Base-by-base conservation (phyloP, 2,113 vertebrate species). In the Sinocyclocheilus anophthalmus region DNA sequence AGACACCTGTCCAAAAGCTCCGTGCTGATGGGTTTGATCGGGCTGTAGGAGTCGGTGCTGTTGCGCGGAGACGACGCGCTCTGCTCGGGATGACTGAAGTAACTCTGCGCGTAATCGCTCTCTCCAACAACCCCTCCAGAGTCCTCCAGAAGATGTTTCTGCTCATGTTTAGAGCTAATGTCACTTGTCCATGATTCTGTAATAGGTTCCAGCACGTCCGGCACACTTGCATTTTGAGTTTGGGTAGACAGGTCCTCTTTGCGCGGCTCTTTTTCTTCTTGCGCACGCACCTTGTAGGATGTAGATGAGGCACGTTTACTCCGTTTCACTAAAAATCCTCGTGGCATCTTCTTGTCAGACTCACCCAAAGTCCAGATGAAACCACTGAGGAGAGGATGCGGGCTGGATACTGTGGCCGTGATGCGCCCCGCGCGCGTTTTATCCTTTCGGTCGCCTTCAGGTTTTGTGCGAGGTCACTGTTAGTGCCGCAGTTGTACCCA, bases 251-350 rank as follows among this genome's bases (percentile, higher is more conserved):
- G 76, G 65, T 86, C 63, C 85, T 80, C 81, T 76, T 84, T 24
- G 0, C 14, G 39, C 85, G 57, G 82, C 7, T 87, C 90, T 37
- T 69, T 85, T 78, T 86, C 85, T 69, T 93, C 93, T 72, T 72
- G 69, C 8, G 88, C 89, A 61, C 96, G 93, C 63, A 91, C 79
- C 84, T 97, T 92, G 91, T 97, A 97, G 0, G 95, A 96, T 39
- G 94, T 92, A 6, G 91, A 87, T 39, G 95, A 94, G 0, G 93
- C 88, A 84, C 96, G 95, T 92, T 93, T 94, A 93, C 91, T 96
- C 84, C 97, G 94, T 92, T 99, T 99, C 87, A 99, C 97, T 88
- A 99, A 88, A 88, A 98, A 99, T 61, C 97, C 97, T 86, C 96
- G 95, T 85, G 97, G 97, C 97, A 99, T 99, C 50, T 86, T 90